Conservation (phyloP, 2,888 invertebrate species). For the Junonia oenone region DNA sequence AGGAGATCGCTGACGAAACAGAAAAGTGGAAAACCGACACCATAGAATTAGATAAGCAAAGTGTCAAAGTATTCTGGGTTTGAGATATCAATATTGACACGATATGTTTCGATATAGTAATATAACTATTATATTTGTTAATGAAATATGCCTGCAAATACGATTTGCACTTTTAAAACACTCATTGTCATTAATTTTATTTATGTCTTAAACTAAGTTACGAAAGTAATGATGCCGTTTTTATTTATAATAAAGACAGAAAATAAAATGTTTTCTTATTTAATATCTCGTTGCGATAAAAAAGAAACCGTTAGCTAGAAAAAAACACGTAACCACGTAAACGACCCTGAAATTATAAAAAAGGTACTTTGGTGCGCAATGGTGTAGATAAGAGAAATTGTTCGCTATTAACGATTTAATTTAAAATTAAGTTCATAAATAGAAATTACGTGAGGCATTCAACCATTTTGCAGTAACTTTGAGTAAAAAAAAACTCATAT, state of each 20-base stretch:
- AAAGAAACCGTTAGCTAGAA: neutral
- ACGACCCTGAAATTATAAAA: slow-evolving; percentile 21
- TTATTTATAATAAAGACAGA: slow-evolving; percentile 27
- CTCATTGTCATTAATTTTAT: slow-evolving; percentile 8
- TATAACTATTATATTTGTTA: neutral
- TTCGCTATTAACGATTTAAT: neutral
- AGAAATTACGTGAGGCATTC: too few species aligned
- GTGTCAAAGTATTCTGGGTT: slow-evolving; percentile 72
- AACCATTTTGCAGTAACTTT: too few species aligned
- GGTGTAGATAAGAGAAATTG: slow-evolving; percentile 6
- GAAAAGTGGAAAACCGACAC: slow-evolving; percentile 59
- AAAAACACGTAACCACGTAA: slow-evolving; percentile 14
- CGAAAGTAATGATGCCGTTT: slow-evolving; percentile 18
- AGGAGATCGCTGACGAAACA: slow-evolving; percentile 47
- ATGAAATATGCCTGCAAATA: slow-evolving; percentile 4
- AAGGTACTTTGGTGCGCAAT: slow-evolving; percentile 2
- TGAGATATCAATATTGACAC: slow-evolving; percentile 35
- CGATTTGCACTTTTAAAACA: slow-evolving; percentile 9
- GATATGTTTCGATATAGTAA: neutral
- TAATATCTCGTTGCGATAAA: slow-evolving; percentile 14
- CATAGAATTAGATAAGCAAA: slow-evolving; percentile 58
- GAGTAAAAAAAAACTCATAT: too few species aligned
- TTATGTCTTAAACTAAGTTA: slow-evolving; percentile 5
- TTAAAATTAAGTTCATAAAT: neutral
- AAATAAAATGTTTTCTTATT: slow-evolving; percentile 10